Evolutionary conservation across 2,797 vertebrate genomes (phyloP), one percentile per base, ranked within the genome.

Genomic region (Columba guinea): DNA sequence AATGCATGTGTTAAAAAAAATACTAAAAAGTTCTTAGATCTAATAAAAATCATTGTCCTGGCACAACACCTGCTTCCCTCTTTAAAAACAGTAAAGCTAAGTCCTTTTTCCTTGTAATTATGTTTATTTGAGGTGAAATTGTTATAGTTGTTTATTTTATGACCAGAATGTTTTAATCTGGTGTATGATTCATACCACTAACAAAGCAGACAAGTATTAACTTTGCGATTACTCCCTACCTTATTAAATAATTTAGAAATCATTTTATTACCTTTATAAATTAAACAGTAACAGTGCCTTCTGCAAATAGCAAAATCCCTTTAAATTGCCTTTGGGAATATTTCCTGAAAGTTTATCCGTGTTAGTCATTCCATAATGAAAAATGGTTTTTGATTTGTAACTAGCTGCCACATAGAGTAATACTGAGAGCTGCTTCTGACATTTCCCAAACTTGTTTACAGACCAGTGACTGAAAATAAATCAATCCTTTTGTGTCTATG

Each of bases 161-260:
- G 44, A 91, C 60, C 26, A 89, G 59, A 79, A 56, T 70, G 27
- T 74, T 89, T 87, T 35, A 51, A 24, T 81, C 48, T 90, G 48
- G 15, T 82, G 20, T 68, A n/a, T 82, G 65, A 93, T 74, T 94
- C 80, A 94, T 48, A 60, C 51, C 37, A 73, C 76, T 90, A 69
- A 26, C 67, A 87, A 84, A 92, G 74, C 59, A 81, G 78, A 68
- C 84, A 86, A 87, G 62, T 91, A 83, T 77, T 83, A 93, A 74
- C 60, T 81, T 83, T 82, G n/a, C 74, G 48, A 91, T 95, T 94
- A 67, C 26, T 96, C 64, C 39, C 80, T 65, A 51, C 51, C 14
- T 95, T 95, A 86, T 94, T 95, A 63, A 96, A 94, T 95, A 95
- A 94, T 95, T 91, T 68, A 88, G 51, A 90, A 82, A 44, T 77